These are phyloP conservation scores for Sebastes diploproa DNA, from an alignment of 2,797 vertebrate species.

Conservation along the genomic window DNA sequence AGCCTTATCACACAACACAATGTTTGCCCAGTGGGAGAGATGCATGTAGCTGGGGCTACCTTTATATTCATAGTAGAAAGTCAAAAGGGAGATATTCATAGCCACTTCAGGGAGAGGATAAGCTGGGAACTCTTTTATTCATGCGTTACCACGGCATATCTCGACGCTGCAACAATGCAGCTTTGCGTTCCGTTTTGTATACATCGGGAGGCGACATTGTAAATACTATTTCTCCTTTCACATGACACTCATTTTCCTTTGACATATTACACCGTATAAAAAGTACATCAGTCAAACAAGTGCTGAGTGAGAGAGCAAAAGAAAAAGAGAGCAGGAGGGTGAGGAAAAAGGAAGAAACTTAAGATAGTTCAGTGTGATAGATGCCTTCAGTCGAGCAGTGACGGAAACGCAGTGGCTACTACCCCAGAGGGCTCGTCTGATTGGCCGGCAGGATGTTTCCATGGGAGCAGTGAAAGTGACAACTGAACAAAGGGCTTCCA, in stretches of 20 bases:
- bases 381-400: slow-evolving; percentile 43
- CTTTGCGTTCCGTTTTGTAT: not conserved
- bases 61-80: slow-evolving; percentile 50
- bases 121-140: slow-evolving; percentile 26
- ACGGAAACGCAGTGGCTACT: slow-evolving; percentile 26
- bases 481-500: slow-evolving; percentile 79
- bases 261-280: not conserved
- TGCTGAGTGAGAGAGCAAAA: not conserved
- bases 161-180: not conserved
- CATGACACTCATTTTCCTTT: not conserved
- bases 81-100: slow-evolving; percentile 47
- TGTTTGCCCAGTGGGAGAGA: slow-evolving; percentile 52
- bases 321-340: not conserved
- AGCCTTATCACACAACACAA: slow-evolving; percentile 59
- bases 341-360: not conserved
- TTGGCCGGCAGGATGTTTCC: slow-evolving; percentile 71
- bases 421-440: slow-evolving; percentile 56
- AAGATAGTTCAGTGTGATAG: slow-evolving; percentile 45
- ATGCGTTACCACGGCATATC: not conserved
- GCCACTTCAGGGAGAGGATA: slow-evolving; percentile 47
- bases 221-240: not conserved
- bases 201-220: not conserved
- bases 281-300: not conserved
- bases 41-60: slow-evolving; percentile 15
- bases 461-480: slow-evolving; percentile 75